Conservation (phyloP, 2,888 invertebrate genomes). For the Drosophila helvetica region DNA sequence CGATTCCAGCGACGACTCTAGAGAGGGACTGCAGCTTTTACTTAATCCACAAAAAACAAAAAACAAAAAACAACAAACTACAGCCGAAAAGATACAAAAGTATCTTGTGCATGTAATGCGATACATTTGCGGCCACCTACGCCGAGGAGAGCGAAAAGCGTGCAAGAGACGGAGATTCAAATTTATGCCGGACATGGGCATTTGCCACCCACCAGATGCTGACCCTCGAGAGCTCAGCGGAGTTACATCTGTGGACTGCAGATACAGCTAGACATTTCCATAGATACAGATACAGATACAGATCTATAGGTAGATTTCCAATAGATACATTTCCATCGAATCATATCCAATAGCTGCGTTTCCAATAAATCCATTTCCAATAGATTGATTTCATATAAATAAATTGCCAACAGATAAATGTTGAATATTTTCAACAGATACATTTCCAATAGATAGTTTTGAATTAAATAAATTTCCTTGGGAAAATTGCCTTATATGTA, state of each 20-base stretch:
- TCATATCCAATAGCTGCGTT: no score
- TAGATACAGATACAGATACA: background rate
- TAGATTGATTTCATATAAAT: no score
- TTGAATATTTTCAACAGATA: no score
- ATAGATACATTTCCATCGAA: no score
- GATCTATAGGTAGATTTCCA: no score
- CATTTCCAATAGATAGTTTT: background rate
- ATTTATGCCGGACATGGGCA: slow-evolving; percentile 35
- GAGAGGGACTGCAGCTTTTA: background rate
- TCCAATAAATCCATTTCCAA: no score
- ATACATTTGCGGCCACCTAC: slow-evolving; percentile 44
- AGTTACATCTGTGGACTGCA: background rate
- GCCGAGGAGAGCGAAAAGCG: slow-evolving; percentile 12
- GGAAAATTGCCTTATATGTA: background rate
- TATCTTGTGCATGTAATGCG: slow-evolving; percentile 47
- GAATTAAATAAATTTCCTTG: no score
- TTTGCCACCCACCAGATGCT: slow-evolving; percentile 1
- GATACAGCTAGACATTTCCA: background rate
- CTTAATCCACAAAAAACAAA: slow-evolving; percentile 18
- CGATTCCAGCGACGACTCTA: slow-evolving; percentile 34
- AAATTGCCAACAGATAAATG: background rate
- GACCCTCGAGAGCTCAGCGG: background rate
- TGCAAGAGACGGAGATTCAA: slow-evolving; percentile 8
- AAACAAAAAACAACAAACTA: slow-evolving; percentile 8
- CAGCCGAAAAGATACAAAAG: slow-evolving; percentile 31